A percentile compares a stretch with the other conserved stretches of the same genome.
Conservation (phyloP, 2,888 invertebrate species). For the Oligia fasciuncula region DNA sequence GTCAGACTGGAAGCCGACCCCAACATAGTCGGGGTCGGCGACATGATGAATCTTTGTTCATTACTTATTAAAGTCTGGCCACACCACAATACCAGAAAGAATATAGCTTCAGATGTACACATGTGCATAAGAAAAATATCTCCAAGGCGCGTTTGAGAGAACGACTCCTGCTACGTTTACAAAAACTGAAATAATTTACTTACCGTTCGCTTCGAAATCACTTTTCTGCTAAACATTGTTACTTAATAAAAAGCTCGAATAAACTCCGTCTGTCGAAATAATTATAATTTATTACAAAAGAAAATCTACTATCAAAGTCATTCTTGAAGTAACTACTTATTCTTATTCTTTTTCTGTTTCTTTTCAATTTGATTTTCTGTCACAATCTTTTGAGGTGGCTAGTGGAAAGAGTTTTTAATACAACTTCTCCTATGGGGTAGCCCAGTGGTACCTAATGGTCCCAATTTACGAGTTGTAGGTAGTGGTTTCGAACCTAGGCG, state of each 20-base stretch:
- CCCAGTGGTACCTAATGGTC: neutral
- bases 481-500: too few species aligned
- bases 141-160: neutral
- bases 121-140: too few species aligned
- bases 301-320: slow-evolving; percentile 54
- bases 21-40: too few species aligned
- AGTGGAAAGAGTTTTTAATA: slow-evolving; percentile 30
- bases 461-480: too few species aligned
- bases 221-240: slow-evolving; percentile 75
- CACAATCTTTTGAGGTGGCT: slow-evolving; percentile 28
- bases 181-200: slow-evolving; percentile 58
- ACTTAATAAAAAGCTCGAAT: slow-evolving; percentile 50
- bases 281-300: slow-evolving; percentile 48
- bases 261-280: slow-evolving; percentile 50
- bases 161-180: neutral
- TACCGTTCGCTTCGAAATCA: slow-evolving; percentile 69
- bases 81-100: neutral
- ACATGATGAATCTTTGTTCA: neutral
- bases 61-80: neutral
- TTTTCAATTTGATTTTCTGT: slow-evolving; percentile 48
- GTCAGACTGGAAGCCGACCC: too few species aligned
- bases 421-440: neutral
- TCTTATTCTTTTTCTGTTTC: slow-evolving; percentile 64
- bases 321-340: slow-evolving; percentile 62
- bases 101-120: neutral